phyloP scores from a whole-genome alignment of 1,140 invertebrate genomes.

The Triops cancriformis region DNA sequence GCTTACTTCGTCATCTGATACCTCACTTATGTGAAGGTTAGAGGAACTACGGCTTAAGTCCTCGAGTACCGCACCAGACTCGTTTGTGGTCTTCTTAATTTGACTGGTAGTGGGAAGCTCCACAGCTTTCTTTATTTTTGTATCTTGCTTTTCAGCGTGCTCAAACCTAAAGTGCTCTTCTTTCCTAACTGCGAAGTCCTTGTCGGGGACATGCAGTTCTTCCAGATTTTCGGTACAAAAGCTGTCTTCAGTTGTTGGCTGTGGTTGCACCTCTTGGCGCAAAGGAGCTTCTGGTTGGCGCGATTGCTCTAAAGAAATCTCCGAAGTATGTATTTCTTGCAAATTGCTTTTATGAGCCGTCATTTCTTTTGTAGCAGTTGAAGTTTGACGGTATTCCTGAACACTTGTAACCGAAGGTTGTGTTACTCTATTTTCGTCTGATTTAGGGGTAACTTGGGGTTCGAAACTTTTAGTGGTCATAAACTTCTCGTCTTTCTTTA shows the following conservation, averaged over 20 bases:
- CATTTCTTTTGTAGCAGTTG: neutral
- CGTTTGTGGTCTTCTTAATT: neutral
- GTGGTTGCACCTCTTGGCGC: neutral
- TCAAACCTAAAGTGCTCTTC: neutral
- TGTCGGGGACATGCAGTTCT: neutral
- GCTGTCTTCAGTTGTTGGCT: neutral
- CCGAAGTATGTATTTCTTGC: neutral
- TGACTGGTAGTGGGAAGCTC: neutral
- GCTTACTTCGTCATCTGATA: constrained; percentile 19
- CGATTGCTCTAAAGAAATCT: neutral
- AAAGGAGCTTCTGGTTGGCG: neutral
- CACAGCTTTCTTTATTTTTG: neutral
- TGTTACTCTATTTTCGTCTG: neutral
- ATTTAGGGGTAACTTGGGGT: neutral
- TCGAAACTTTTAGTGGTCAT: neutral
- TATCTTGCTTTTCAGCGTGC: neutral
- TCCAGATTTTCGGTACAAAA: neutral
- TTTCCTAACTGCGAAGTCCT: neutral
- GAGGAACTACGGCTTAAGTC: neutral
- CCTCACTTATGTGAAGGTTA: constrained; percentile 15
- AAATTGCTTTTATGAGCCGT: neutral
- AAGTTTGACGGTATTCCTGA: neutral
- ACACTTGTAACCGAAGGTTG: neutral
- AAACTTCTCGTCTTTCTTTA: neutral
- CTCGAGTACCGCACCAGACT: neutral